Base-by-base conservation (phyloP, 1,140 invertebrate genomes). In the Mya arenaria region DNA sequence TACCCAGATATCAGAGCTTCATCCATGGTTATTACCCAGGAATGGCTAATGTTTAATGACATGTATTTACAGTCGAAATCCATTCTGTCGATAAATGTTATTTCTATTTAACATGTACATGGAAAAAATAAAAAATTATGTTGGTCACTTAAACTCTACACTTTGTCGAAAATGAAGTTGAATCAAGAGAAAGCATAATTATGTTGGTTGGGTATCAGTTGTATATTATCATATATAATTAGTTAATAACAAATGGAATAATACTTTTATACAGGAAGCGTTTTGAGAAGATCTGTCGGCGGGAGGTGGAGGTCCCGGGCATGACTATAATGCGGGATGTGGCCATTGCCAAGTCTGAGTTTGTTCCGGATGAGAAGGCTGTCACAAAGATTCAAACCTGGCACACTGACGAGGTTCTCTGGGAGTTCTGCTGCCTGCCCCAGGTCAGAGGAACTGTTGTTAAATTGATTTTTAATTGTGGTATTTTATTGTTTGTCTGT, bases 351-450 rank as follows among this genome's bases (percentile, higher is more conserved):
- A 92, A 92, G 63, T 90, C 92, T 15, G 93, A 94, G 72, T 94
- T 95, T 88, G 92, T 93, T 5, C 91, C 93, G 71, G 95, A 95
- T 71, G 94, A 97, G 91, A 92, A 94, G 62, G 92, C 95, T n/a
- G 94, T 96, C 56, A 96, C 96, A 86, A 97, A 97, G 93, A 89
- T 97, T 17, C 97, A 98, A 92, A 96, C 97, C 88, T 95, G 97
- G 84, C 92, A 95, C 34, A 94, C 91, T 79, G 95, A 95, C 90
- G 94, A 96, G 0, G 94, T 96, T 1, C 95, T 98, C 37, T 94
- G 94, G 82, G 92, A 95, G 10, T 98, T 97, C 89, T 95, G 95
- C 55, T 92, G 94, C 44, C 86, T 95, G 72, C 94, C 94, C 6
- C 86, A 94, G 91, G 94, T 95, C 10, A n/a, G n/a, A n/a, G n/a